Percentiles rank a stretch among this genome's conserved stretches.
phyloP scores from a whole-genome alignment of 23 tunicate species.

The Botrylloides violaceus region DNA sequence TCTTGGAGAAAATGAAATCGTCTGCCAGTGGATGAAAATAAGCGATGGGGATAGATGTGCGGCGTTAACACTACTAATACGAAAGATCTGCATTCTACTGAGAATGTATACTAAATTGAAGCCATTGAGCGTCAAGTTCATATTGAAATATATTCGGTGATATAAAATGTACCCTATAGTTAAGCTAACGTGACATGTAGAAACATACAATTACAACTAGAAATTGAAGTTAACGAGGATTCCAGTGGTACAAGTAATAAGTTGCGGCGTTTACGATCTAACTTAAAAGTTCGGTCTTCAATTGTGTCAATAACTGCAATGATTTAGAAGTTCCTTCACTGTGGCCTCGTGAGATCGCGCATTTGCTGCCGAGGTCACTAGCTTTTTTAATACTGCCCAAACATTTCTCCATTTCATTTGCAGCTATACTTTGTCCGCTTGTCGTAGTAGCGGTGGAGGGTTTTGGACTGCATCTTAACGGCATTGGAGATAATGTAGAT shows the following conservation, averaged over 20 bases:
- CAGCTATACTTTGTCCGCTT: neutral
- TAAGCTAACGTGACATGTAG: too few relatives aligned
- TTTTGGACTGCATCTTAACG: neutral
- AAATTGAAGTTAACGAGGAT: too few relatives aligned
- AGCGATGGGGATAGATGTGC: too few relatives aligned
- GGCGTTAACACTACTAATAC: too few relatives aligned
- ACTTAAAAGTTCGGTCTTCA: slow-evolving; percentile 53
- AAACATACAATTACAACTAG: too few relatives aligned
- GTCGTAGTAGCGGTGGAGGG: neutral
- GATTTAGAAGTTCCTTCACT: slow-evolving; percentile 64
- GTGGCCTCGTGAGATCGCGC: slow-evolving; percentile 2
- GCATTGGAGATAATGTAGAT: slow-evolving; percentile 18
- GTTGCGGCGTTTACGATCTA: neutral
- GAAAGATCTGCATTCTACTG: too few relatives aligned
- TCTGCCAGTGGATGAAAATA: too few relatives aligned
- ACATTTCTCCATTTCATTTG: neutral
- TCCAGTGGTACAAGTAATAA: too few relatives aligned
- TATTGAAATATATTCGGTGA: too few relatives aligned
- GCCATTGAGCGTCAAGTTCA: too few relatives aligned
- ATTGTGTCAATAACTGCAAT: slow-evolving; percentile 56
- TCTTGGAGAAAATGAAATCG: slow-evolving; percentile 10
- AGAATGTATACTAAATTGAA: too few relatives aligned
- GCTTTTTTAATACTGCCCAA: neutral
- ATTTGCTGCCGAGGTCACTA: neutral
- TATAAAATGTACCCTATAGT: too few relatives aligned